Evolutionary conservation across 2,113 vertebrate species (phyloP), one percentile per base, ranked within the genome.

Genomic region (Thalassarche chlororhynchos): DNA sequence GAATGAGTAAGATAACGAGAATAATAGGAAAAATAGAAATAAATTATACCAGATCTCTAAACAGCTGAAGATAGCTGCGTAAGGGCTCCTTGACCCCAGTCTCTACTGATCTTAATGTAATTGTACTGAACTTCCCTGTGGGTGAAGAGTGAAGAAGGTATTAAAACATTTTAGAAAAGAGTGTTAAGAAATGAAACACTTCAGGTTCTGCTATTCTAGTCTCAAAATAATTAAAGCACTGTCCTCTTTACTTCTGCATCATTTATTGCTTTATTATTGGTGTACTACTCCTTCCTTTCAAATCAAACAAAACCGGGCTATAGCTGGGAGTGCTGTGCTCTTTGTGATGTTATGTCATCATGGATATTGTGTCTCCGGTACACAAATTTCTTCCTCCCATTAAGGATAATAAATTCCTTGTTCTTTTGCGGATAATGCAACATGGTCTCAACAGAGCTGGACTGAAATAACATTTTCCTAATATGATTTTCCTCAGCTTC

Each of bases 291-390:
- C 47, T 68, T 44, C 12, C 44, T 62, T 12, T 61, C 5, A 17
- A 64, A 76, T 10, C 9, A 2, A 2, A 14, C 44, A 42, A 44
- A 10, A 26, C 1, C 47, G 85, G 61, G 65, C 44, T 13, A 32
- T 5, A 2, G 51, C 46, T 38, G 58, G 75, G 40, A 51, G 60
- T 31, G n/a, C n/a, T 12, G 26, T 49, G 71, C 20, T 57, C 57
- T 36, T 14, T 28, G 71, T 42, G 84, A 18, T 42, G 26, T 18
- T 72, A 5, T 0, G 12, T 13, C 3, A 0, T 6, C 17, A 6
- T 1, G 36, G 80, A 34, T 21, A 0, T 13, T 38, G 42, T 34
- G 24, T 82, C 58, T 16, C 57, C 29, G 55, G 26, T 34, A 40
- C 62, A 77, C 51, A 55, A 5, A 49, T n/a, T n/a, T 57, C 80